Base-by-base conservation (phyloP, 2,888 invertebrate species). In the Drosophila leonis region DNA sequence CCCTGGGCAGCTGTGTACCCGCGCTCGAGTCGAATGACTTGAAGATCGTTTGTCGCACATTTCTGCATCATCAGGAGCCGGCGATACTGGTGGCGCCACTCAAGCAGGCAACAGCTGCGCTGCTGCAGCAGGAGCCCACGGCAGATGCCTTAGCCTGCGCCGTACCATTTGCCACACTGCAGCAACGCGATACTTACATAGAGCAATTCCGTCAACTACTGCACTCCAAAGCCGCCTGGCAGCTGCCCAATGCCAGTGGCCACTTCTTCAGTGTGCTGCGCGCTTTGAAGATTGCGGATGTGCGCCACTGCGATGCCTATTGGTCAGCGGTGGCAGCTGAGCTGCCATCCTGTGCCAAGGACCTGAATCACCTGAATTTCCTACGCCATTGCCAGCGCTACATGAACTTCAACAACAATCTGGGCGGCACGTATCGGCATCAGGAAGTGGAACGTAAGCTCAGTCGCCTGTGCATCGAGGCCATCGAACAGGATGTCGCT, bases 391-490 rank as follows among this genome's bases (percentile, higher is more conserved):
- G 94, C 69, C 92, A 94, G 63, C 93, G 94, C 65, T 95, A 95
- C 78, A 93, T 94, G 92, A 92, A 93, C 81, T 95, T 94, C 78
- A 94, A 94, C 73, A 94, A 93, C 61, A 94, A 94, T 81, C 82
- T 94, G 3, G 93, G 94, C 7, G 94, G 94, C 12, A 93, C 93
- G 10, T 94, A 94, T 82, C 91, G 94, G 0, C 93, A 94, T 76
- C 76, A 82, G n/a, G 83, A 88, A 9, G 92, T 94, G 68, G 95
- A 95, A 79, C 92, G 91, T 15, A 77, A 83, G 42, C 74, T 94
- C n/a, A 88, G 93, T 24, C 84, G 91, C 35, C 76, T 93, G 72
- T 91, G 94, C 68, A 87, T 93, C 78, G 71, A 89, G 7, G 91
- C 92, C 63, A 88, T 94, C 1, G 88, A 92, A 31, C 73, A 81